A percentile compares a stretch with the other conserved stretches of the same genome.
phyloP scores from a whole-genome alignment of 1,140 invertebrate genomes.

The Venturia canescens region DNA sequence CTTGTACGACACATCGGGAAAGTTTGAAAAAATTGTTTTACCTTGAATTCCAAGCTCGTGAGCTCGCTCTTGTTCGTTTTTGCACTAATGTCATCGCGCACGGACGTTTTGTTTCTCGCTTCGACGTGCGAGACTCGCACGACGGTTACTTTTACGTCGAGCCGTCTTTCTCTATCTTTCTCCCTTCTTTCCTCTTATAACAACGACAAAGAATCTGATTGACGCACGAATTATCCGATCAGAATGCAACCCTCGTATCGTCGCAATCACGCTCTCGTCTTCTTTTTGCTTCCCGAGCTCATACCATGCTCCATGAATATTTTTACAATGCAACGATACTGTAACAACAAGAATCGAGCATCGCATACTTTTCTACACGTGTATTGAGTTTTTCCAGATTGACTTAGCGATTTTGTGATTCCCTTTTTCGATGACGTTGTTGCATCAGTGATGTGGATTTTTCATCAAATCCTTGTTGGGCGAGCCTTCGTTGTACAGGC shows the following conservation, averaged over 20 bases:
- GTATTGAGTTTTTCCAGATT: background rate
- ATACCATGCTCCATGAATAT: slow-evolving; percentile 64
- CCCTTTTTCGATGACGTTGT: no score
- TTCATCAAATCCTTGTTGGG: no score
- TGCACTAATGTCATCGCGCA: background rate
- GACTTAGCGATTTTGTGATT: background rate
- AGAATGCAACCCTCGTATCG: slow-evolving; percentile 32
- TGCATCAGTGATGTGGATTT: no score
- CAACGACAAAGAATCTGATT: slow-evolving; percentile 41
- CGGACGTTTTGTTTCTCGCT: background rate
- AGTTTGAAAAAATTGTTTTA: background rate
- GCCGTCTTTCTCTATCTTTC: background rate
- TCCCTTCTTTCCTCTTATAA: background rate
- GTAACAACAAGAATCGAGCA: slow-evolving; percentile 54
- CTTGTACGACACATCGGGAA: background rate
- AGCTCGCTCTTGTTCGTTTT: background rate
- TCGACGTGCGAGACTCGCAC: slow-evolving; percentile 10
- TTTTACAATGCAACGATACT: slow-evolving; percentile 62
- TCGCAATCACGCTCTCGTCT: slow-evolving; percentile 39
- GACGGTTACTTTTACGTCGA: slow-evolving; percentile 10
- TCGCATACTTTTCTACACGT: background rate
- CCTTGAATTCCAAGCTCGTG: background rate
- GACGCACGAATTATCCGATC: slow-evolving; percentile 49
- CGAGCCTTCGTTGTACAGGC: no score
- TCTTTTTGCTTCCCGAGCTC: slow-evolving; percentile 51